Evolutionary conservation across 2,113 vertebrate genomes (phyloP).

Genomic region (Daphoenositta chrysoptera): DNA sequence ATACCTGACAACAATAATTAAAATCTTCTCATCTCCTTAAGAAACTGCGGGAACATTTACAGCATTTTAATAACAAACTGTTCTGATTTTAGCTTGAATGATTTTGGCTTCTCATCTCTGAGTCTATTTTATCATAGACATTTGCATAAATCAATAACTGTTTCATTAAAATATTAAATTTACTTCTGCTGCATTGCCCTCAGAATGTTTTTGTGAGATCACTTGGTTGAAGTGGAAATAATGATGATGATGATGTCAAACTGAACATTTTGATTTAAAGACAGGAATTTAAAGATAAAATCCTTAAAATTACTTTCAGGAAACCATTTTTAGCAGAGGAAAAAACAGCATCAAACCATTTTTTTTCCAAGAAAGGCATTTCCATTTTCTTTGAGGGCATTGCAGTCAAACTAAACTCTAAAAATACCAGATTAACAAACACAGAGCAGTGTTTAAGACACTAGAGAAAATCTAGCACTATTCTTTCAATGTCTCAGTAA

Average conservation of each 20-base stretch:
- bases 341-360: background rate
- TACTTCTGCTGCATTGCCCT: background rate
- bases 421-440: background rate
- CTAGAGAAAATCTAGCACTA: background rate
- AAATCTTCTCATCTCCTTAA: background rate
- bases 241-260: background rate
- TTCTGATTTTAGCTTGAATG: constrained; percentile 22
- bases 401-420: background rate
- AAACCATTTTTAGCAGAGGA: background rate
- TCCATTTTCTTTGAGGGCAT: background rate
- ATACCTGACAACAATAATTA: constrained; percentile 18
- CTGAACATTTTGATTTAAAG: background rate
- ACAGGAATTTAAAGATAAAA: background rate
- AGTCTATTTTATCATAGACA: background rate
- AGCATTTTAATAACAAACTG: constrained; percentile 16
- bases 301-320: background rate
- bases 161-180: constrained; percentile 16
- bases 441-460: background rate
- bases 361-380: background rate
- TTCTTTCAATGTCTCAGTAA: background rate
- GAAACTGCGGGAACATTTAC: background rate
- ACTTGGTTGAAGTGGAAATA: background rate
- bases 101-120: background rate
- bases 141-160: background rate
- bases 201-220: background rate